Evolutionary conservation across 2,888 invertebrate species (phyloP).

Genomic region (Tridacna gigas): DNA sequence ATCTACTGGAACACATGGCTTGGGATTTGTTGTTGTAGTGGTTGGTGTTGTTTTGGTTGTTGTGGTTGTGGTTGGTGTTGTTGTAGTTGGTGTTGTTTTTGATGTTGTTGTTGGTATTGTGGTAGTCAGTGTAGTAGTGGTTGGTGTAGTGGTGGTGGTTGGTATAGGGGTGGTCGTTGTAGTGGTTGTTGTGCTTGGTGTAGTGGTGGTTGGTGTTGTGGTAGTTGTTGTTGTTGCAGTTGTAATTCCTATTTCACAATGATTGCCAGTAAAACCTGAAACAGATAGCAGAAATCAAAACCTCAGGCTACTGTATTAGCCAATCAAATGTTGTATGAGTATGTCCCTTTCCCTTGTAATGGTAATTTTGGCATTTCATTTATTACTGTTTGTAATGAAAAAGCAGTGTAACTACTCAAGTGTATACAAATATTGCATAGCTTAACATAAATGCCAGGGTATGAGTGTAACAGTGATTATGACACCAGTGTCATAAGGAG

Average conservation of each 20-base stretch:
- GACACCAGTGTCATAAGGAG: not conserved
- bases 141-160: conserved; percentile 13
- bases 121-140: conserved; percentile 24
- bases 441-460: conserved; percentile 37
- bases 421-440: not conserved
- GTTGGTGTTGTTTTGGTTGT: conserved; percentile 24
- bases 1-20: conserved; percentile 42
- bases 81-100: not conserved
- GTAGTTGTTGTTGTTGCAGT: conserved; percentile 37
- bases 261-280: conserved; percentile 44
- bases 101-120: not conserved
- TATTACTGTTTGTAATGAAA: not conserved
- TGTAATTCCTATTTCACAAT: conserved; percentile 42
- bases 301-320: too few relatives aligned
- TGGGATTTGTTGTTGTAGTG: conserved; percentile 4
- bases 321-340: too few relatives aligned
- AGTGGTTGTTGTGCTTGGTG: conserved; percentile 14
- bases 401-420: not conserved
- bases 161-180: conserved; percentile 19
- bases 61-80: not conserved
- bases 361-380: too few relatives aligned
- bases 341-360: too few relatives aligned
- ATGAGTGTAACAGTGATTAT: conserved; percentile 41
- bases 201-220: conserved; percentile 9
- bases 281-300: not conserved